These are phyloP conservation scores for Plutella xylostella DNA, from an alignment of 2,888 invertebrate species.

Conservation along the genomic window DNA sequence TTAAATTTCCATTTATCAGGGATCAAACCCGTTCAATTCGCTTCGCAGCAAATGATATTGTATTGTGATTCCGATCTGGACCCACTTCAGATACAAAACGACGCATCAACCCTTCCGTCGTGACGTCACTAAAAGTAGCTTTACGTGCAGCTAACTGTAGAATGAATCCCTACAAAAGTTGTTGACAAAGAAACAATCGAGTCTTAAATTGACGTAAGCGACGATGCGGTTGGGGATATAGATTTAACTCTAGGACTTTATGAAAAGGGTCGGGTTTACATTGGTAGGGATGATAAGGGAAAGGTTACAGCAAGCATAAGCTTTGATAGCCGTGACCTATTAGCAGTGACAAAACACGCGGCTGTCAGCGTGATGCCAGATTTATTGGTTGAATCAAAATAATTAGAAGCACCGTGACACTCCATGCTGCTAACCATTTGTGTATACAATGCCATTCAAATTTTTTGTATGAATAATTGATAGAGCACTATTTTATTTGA, in stretches of 20 bases:
- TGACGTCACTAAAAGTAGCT: neutral
- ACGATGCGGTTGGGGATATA: neutral
- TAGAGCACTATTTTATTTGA: neutral
- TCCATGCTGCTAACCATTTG: slow-evolving; percentile 18
- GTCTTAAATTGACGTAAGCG: neutral
- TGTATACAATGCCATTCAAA: neutral
- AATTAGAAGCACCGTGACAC: slow-evolving; percentile 45
- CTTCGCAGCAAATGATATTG: slow-evolving; percentile 49
- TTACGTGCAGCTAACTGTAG: neutral
- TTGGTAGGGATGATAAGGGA: neutral
- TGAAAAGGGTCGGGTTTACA: slow-evolving; percentile 6
- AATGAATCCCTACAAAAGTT: neutral
- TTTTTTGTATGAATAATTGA: slow-evolving; percentile 4
- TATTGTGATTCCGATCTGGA: slow-evolving; percentile 38
- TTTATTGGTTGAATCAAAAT: slow-evolving; percentile 47
- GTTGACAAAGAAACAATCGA: neutral
- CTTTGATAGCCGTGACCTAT: slow-evolving; percentile 51
- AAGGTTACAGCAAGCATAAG: slow-evolving; percentile 32
- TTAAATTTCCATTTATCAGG: slow-evolving; percentile 52
- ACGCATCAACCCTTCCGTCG: neutral
- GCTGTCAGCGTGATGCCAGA: slow-evolving; percentile 53
- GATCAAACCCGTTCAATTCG: slow-evolving; percentile 48
- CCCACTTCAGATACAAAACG: slow-evolving; percentile 2
- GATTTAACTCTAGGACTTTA: neutral
- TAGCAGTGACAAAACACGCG: slow-evolving; percentile 56